Base-by-base conservation (phyloP, 2,797 vertebrate genomes). In the Coracias cyanogaster region DNA sequence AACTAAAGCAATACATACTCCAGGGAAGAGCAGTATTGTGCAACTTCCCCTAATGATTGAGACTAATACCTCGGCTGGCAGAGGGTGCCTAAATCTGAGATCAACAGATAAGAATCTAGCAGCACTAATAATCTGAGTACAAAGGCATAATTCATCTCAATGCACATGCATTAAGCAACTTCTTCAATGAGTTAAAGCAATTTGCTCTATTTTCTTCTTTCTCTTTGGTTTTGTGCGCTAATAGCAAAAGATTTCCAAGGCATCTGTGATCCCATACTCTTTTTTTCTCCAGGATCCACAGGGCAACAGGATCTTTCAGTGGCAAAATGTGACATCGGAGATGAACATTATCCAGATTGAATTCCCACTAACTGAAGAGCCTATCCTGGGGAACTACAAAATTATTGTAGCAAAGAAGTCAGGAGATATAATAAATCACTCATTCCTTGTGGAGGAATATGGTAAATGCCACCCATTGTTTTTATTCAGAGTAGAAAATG, bases 281-380 rank as follows among this genome's bases (percentile, higher is more conserved):
- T 92, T 87, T 80, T 86, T 49, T 22, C 10, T 64, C 65, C 74
- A 98, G 98, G 97, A 98, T 94, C 97, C 98, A 77, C 69, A 17
- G 48, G 91, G 91, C 39, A 98, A 98, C 74, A 96, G 94, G 60
- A 97, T 98, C 90, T 96, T 96, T 51, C 97, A 98, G 29, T 98
- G 98, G 98, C 85, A 95, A 87, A 95, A 98, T 20, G 93, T 98
- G 57, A 92, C 96, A 4, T 94, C 98, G 0, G 81, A 96, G 55
- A 94, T n/a, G 49, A 97, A 93, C 11, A 97, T 98, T 72, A 90
- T 96, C 51, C 97, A 98, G 62, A 94, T 97, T 15, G 97, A 97
- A 54, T 98, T 98, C 71, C 86, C 39, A 19, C 43, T 98, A 66
- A 82, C 86, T 82, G 93, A 95, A 54, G 98, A 98, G 39, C 97